phyloP scores from a whole-genome alignment of 2,113 vertebrate genomes.

The Ochotona curzoniae region DNA sequence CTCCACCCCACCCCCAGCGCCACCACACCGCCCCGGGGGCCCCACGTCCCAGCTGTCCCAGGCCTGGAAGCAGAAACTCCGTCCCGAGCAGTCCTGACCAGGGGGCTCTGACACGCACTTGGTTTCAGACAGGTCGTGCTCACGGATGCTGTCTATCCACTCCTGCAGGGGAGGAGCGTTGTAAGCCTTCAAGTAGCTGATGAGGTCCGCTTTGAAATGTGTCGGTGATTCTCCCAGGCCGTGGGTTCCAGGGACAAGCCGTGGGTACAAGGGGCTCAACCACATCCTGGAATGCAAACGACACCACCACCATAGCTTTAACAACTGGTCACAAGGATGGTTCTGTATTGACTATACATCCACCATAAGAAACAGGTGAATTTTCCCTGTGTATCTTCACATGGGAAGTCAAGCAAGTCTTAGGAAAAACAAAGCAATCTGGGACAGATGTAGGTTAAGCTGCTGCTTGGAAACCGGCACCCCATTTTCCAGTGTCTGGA shows the following conservation, averaged over 20 bases:
- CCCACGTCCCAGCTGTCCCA: fast-evolving
- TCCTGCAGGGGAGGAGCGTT: conserved; percentile 89
- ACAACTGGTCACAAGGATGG: fast-evolving
- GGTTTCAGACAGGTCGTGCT: conserved; percentile 95
- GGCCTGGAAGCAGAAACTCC: not conserved
- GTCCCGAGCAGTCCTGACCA: not conserved
- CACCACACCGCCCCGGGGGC: not conserved
- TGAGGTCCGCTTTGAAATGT: conserved; percentile 94
- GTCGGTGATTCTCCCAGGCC: conserved; percentile 93
- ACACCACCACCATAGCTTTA: not conserved
- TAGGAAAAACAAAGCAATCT: not conserved
- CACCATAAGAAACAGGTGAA: not conserved
- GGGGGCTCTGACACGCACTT: conserved; percentile 83
- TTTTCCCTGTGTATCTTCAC: not conserved
- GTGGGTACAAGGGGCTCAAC: conserved; percentile 96
- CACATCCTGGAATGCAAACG: conserved; percentile 89
- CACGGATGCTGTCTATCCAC: conserved; percentile 92
- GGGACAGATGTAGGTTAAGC: too few species aligned
- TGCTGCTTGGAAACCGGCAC: too few species aligned
- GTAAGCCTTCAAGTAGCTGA: conserved; percentile 93
- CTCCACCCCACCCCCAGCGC: too few species aligned
- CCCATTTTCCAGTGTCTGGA: too few species aligned
- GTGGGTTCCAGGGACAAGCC: conserved; percentile 86
- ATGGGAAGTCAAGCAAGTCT: not conserved
- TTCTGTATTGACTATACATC: fast-evolving